Base-by-base conservation (phyloP, 2,797 vertebrate genomes). In the Arnoldichthys spilopterus region DNA sequence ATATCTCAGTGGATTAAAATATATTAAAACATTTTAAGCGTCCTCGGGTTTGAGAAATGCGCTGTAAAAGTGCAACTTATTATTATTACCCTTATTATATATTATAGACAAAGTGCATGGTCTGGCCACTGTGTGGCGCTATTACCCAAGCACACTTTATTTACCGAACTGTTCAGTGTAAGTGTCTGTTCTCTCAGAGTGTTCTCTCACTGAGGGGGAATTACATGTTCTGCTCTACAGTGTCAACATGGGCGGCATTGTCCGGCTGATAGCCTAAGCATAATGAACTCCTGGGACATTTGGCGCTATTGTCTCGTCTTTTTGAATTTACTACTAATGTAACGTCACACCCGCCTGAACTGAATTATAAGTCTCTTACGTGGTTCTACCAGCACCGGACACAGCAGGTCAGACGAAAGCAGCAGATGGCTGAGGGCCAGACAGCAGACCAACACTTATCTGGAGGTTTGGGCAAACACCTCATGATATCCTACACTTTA, bases 111-210 rank as follows among this genome's bases (percentile, higher is more conserved):
- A n/a, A n/a, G 43, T 72, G 32, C 59, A 45, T n/a, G 8, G 7
- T 56, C 24, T 72, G 47, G 20, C 12, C 77, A 72, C 69, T 66
- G 24, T 59, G 49, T 66, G 77, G 59, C 77, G 66, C 47, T 66
- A 32, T 66, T 45, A 54, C 20, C 7, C 24, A 32, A 54, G 11
- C 34, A 37, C 13, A 2, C 8, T 26, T 24, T 8, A 20, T 2
- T 22, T 37, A 37, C 34, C 7, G 34, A 37, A 3, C 7, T 37
- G 34, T 37, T 7, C 7, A 37, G 7, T 37, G 3, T 3, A 37
- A 61, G 58, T 30, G 16, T 34, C 30, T 62, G 59, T 62, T 30
- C 32, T 20, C 13, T 16, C 24, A 20, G 59, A 37, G 20, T 62
- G 30, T 37, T 37, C 7, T 3, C 34, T 37, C 30, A 34, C 18